Conservation (phyloP, 2,113 vertebrate genomes). For the Cromileptes altivelis region DNA sequence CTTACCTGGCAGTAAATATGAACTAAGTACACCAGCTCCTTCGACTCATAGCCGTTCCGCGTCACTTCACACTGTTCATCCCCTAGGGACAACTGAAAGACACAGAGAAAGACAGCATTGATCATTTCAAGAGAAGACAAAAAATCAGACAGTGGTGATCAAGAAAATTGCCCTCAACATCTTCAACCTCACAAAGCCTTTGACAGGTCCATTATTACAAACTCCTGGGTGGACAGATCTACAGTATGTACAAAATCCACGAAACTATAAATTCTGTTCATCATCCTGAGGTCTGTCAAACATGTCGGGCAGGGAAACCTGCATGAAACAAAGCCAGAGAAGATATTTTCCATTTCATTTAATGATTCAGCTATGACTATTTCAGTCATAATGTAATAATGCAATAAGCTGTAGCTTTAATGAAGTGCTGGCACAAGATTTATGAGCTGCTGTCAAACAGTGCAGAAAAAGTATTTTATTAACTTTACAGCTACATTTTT, state of each 20-base stretch:
- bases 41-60: conserved; percentile 94
- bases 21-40: conserved; percentile 97
- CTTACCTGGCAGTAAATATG: conserved; percentile 98
- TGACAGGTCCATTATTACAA: neutral
- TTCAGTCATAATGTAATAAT: neutral
- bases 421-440: conserved; percentile 6
- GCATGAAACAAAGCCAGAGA: neutral
- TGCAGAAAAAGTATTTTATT: neutral
- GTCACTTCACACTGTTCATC: conserved; percentile 95
- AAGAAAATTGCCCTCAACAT: neutral
- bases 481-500: neutral
- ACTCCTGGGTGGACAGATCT: neutral
- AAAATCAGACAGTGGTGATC: neutral
- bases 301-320: neutral
- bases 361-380: neutral
- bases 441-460: neutral
- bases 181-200: neutral
- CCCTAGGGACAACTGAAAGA: conserved; percentile 91
- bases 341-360: neutral
- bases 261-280: neutral
- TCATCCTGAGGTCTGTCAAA: neutral
- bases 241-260: neutral
- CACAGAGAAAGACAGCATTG: conserved; percentile 35
- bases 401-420: neutral
- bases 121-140: neutral